A percentile compares a stretch with the other conserved stretches of the same genome.
Evolutionary conservation across 2,113 vertebrate species (phyloP).

Genomic region (Lycaon pictus): DNA sequence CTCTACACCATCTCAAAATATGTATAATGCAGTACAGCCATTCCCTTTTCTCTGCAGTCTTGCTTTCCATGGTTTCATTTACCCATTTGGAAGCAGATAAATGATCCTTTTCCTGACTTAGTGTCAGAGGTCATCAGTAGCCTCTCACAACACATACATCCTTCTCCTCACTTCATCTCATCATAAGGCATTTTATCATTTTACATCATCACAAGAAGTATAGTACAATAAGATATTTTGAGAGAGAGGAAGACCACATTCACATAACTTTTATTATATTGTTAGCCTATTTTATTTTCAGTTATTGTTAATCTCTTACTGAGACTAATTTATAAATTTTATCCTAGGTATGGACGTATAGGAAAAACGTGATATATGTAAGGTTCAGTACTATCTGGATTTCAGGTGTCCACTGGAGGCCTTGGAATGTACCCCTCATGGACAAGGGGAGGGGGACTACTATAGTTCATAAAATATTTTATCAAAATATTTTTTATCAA

Average conservation of each 20-base stretch:
- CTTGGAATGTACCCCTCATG: not conserved
- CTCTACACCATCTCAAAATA: slow-evolving; percentile 35
- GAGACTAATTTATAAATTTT: not conserved
- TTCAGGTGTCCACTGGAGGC: not conserved
- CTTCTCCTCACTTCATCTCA: not conserved
- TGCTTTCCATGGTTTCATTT: not conserved
- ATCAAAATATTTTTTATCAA: not conserved
- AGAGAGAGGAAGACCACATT: not conserved
- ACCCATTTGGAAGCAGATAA: not conserved
- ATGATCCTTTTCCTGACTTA: not conserved
- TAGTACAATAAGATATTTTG: not conserved
- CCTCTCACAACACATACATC: not conserved
- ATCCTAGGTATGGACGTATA: not conserved
- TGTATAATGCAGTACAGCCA: slow-evolving; percentile 1
- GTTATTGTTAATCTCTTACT: not conserved
- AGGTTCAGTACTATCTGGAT: not conserved
- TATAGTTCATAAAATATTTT: not conserved
- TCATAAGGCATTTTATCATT: not conserved
- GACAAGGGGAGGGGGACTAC: not conserved
- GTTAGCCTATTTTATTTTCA: not conserved
- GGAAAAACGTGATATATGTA: not conserved
- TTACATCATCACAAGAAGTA: not conserved
- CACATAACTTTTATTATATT: not conserved
- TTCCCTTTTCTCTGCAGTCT: not conserved
- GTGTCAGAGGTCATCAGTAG: not conserved